A percentile compares a stretch with the other conserved stretches of the same genome.
Conservation (phyloP, 2,797 vertebrate genomes). For the Myotis planiceps region DNA sequence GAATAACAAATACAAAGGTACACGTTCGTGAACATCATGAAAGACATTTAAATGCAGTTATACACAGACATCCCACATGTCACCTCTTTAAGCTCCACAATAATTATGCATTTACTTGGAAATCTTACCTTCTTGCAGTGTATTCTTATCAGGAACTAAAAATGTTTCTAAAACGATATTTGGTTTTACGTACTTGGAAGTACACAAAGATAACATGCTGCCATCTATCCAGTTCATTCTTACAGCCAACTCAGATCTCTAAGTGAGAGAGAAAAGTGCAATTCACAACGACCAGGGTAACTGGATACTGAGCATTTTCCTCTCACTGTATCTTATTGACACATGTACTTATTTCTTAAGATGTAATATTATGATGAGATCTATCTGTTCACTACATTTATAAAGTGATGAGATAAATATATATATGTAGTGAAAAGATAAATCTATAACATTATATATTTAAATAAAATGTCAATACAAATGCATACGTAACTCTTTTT, state of each 20-base stretch:
- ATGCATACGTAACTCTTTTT: neutral
- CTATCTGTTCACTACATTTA: neutral
- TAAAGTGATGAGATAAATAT: too few species aligned
- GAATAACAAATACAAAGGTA: neutral
- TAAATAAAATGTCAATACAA: neutral
- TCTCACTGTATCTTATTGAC: neutral
- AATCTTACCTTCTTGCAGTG: neutral
- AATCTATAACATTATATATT: too few species aligned
- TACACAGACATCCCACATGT: rapidly evolving
- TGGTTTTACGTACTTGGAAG: neutral
- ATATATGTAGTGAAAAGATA: too few species aligned
- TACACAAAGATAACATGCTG: neutral
- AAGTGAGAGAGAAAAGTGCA: neutral
- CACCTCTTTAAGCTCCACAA: neutral
- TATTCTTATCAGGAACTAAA: neutral
- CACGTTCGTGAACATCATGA: neutral
- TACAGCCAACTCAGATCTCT: neutral
- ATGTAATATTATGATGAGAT: neutral
- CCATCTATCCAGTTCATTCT: neutral
- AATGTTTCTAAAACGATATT: neutral
- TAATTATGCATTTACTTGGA: neutral
- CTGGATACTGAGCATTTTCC: neutral
- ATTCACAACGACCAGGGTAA: neutral
- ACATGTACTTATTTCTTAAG: neutral
- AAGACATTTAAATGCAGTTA: neutral